phyloP scores from a whole-genome alignment of 2,888 invertebrate species.

The Pseudococcus jackbeardsleyi region DNA sequence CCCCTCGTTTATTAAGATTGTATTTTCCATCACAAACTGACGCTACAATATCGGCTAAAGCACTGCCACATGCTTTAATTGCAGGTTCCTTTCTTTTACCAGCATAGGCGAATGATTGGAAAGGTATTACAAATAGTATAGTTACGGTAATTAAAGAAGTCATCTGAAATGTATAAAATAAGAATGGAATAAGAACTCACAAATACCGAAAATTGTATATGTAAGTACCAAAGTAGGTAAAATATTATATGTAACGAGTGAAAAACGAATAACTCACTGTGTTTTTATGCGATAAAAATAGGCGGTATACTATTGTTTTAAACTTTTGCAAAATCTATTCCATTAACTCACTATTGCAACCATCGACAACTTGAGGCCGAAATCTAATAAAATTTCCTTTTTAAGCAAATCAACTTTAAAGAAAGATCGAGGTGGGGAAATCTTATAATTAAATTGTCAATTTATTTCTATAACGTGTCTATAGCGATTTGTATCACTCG shows the following conservation, averaged over 20 bases:
- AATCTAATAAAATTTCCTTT: constrained; percentile 51
- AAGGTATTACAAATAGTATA: neutral
- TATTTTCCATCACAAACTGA: constrained; percentile 31
- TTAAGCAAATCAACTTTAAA: constrained; percentile 30
- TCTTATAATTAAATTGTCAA: constrained; percentile 52
- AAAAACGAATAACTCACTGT: constrained; percentile 1
- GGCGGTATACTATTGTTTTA: neutral
- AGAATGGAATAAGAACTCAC: neutral
- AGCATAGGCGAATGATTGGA: neutral
- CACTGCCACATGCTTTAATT: constrained; percentile 43
- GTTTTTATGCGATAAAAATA: neutral
- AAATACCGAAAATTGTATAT: neutral
- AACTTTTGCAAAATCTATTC: constrained; percentile 21
- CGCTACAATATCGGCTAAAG: constrained; percentile 16
- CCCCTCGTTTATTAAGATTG: neutral
- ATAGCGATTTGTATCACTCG: constrained; percentile 40
- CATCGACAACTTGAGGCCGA: constrained; percentile 47
- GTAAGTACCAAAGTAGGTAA: neutral
- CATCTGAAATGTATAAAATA: constrained; percentile 3
- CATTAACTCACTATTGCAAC: constrained; percentile 49
- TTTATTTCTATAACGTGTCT: constrained; percentile 24
- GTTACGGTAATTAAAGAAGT: constrained; percentile 17
- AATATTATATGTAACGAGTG: neutral
- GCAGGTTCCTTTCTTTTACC: neutral
- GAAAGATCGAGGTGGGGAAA: constrained; percentile 27